Evolutionary conservation across 1,140 invertebrate genomes (phyloP).

Genomic region (Akabosia matsudoensis): DNA sequence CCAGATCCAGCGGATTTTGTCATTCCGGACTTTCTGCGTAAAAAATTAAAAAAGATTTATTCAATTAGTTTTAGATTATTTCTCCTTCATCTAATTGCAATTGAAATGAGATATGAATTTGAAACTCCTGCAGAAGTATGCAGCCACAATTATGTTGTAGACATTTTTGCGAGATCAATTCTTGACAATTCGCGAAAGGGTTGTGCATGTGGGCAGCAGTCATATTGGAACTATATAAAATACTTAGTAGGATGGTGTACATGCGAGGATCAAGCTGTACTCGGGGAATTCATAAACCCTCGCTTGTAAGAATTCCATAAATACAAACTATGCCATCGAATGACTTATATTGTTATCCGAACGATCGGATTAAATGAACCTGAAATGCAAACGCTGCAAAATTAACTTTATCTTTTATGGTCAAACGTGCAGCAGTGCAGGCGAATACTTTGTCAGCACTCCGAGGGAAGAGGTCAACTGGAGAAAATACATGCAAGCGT

Average conservation of each 20-base stretch:
- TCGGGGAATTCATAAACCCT: slow-evolving; percentile 9
- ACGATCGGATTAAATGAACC: no score
- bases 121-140: neutral
- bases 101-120: no score
- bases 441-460: slow-evolving; percentile 4
- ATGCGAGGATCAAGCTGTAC: neutral
- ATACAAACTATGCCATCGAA: neutral
- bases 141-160: slow-evolving; percentile 8
- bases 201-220: neutral
- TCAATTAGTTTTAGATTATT: neutral
- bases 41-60: neutral
- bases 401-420: neutral
- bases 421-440: neutral
- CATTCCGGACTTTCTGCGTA: neutral
- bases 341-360: neutral
- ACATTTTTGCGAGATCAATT: neutral
- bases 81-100: no score
- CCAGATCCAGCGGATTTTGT: neutral
- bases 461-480: slow-evolving; percentile 2
- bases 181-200: neutral
- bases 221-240: slow-evolving; percentile 20
- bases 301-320: neutral
- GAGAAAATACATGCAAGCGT: slow-evolving; percentile 11
- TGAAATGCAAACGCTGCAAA: no score
- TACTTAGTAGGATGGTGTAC: slow-evolving; percentile 13